Evolutionary conservation across 2,113 vertebrate genomes (phyloP).

Genomic region (Sakesphorus luctuosus): DNA sequence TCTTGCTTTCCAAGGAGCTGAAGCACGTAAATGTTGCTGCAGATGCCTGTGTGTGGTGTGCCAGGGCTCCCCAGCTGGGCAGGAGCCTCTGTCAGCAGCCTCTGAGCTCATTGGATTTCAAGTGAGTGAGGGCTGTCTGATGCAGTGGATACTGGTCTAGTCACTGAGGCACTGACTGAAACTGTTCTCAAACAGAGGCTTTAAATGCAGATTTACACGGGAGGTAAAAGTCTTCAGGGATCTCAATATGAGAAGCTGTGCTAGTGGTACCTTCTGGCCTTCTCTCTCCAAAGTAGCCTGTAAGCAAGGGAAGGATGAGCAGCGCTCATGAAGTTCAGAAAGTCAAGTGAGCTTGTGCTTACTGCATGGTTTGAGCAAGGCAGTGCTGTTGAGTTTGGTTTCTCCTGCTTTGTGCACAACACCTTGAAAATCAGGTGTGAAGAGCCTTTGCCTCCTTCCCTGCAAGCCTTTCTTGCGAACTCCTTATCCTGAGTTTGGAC

Average conservation of each 20-base stretch:
- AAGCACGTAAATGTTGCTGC: background rate
- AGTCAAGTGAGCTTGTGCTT: background rate
- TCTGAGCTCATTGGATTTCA: background rate
- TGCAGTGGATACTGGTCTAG: background rate
- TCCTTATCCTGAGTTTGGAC: background rate
- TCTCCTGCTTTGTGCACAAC: background rate
- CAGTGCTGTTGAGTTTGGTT: background rate
- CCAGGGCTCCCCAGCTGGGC: background rate
- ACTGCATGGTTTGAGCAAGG: background rate
- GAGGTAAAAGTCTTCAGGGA: background rate
- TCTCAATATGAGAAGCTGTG: background rate
- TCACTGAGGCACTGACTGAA: background rate
- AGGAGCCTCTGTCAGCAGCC: background rate
- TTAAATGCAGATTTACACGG: background rate
- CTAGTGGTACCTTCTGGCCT: background rate
- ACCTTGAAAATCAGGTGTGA: background rate
- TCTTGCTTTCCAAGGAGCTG: background rate
- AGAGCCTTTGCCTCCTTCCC: background rate
- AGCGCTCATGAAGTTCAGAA: background rate
- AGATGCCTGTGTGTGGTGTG: no score
- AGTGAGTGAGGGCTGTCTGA: background rate
- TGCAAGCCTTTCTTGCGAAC: background rate
- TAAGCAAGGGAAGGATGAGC: background rate
- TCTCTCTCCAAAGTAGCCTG: background rate
- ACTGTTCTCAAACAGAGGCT: background rate